Evolutionary conservation across 30 jellyfish, hydroid and myxozoan genomes (phyloP).

Genomic region (Phacellophora camtschatica): DNA sequence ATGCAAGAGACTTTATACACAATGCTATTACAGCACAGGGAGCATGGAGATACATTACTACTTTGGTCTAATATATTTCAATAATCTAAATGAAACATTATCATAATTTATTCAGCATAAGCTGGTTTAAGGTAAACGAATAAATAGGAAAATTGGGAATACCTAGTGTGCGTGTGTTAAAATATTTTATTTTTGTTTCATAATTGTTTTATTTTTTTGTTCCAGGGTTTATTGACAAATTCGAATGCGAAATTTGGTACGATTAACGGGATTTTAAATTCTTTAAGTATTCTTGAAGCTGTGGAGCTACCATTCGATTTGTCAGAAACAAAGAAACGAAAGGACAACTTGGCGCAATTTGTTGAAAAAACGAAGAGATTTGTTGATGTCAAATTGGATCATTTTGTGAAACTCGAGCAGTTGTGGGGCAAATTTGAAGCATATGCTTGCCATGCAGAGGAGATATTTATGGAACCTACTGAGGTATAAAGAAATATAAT

Average conservation of each 20-base stretch:
- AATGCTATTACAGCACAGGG: too few relatives aligned
- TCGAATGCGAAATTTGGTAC: conserved; percentile 28
- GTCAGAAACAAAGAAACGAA: background rate
- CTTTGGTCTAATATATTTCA: too few relatives aligned
- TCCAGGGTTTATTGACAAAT: background rate
- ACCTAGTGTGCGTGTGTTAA: too few relatives aligned
- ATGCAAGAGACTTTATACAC: too few relatives aligned
- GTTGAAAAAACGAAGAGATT: background rate
- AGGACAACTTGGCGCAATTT: background rate
- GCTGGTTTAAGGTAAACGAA: too few relatives aligned
- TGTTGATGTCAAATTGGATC: background rate
- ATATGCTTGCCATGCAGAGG: conserved; percentile 47
- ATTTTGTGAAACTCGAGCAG: background rate
- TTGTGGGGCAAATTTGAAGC: conserved; percentile 56
- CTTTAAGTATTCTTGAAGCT: background rate
- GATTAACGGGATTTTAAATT: background rate
- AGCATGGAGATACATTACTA: too few relatives aligned
- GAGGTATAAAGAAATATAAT: conserved; percentile 33
- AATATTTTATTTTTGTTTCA: too few relatives aligned
- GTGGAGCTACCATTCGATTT: background rate
- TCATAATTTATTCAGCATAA: too few relatives aligned
- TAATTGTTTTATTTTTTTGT: background rate
- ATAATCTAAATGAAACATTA: too few relatives aligned
- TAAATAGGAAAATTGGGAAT: too few relatives aligned
- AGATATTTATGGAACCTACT: conserved; percentile 28